phyloP scores from a whole-genome alignment of 1,140 invertebrate species.

The Brachionus koreanus region DNA sequence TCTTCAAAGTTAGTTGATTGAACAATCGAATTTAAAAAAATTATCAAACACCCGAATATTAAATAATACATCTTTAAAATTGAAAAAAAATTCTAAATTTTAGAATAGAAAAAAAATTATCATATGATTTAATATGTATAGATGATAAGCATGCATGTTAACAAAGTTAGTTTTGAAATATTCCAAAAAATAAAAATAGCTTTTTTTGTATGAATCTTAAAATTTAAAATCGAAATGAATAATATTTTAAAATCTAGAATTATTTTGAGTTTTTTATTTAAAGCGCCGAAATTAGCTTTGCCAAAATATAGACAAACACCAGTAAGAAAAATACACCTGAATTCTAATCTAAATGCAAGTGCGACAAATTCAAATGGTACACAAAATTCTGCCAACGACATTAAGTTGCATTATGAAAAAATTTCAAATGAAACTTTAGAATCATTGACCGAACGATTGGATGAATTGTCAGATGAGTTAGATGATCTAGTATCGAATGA shows the following conservation, averaged over 20 bases:
- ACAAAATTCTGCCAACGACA: slow-evolving; percentile 44
- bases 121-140: not conserved
- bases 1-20: not conserved
- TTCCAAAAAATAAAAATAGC: not conserved
- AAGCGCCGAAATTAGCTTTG: not conserved
- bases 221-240: not conserved
- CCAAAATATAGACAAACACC: not conserved
- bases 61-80: not conserved
- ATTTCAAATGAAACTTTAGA: slow-evolving; percentile 54
- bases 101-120: not conserved
- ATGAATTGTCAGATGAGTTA: slow-evolving; percentile 50
- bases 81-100: slow-evolving; percentile 11
- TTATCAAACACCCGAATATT: not conserved
- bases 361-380: not conserved
- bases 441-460: slow-evolving; percentile 53
- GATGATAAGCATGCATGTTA: not conserved
- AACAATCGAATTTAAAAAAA: not conserved
- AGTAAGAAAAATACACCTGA: not conserved
- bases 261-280: not conserved
- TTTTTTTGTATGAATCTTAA: not conserved
- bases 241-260: not conserved
- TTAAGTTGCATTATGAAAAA: slow-evolving; percentile 50
- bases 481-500: not conserved
- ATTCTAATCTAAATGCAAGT: not conserved
- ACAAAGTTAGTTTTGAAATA: slow-evolving; percentile 26